Evolutionary conservation across 1,140 invertebrate species (phyloP).

Genomic region (Ceratosolen solmsi): DNA sequence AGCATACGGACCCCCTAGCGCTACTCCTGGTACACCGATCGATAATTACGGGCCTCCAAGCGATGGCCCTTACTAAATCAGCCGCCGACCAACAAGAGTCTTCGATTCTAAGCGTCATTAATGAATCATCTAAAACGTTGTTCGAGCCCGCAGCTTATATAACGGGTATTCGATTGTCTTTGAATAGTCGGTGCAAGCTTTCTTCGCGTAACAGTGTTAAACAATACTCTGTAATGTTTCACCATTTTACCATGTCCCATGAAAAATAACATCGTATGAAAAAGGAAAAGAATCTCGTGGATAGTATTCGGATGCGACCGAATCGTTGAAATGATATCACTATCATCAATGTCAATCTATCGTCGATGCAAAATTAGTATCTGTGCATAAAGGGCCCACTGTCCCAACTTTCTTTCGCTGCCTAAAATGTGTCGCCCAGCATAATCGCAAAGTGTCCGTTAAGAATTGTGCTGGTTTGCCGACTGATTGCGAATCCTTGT

Average conservation of each 20-base stretch:
- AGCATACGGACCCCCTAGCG: constrained; percentile 71
- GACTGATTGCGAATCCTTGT: constrained; percentile 16
- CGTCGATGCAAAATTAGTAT: background rate
- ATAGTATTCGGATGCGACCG: background rate
- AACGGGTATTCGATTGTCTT: constrained; percentile 2
- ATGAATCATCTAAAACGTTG: background rate
- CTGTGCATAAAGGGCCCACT: background rate
- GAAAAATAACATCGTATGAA: background rate
- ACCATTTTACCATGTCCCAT: background rate
- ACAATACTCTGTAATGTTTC: background rate
- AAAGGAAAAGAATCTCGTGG: background rate
- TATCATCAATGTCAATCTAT: too few species aligned
- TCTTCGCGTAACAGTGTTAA: constrained; percentile 1
- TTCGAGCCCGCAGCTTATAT: background rate
- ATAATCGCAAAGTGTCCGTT: too few species aligned
- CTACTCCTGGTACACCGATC: constrained; percentile 55
- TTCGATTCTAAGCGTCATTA: background rate
- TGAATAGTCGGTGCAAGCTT: constrained; percentile 8
- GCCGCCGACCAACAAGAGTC: background rate
- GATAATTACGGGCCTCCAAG: constrained; percentile 71
- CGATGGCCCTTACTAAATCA: constrained; percentile 63
- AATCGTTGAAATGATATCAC: background rate
- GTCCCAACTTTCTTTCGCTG: background rate
- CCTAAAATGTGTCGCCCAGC: background rate
- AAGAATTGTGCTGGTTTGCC: background rate